Base-by-base conservation (phyloP, 2,888 invertebrate species). In the Himalopsyche anomala region DNA sequence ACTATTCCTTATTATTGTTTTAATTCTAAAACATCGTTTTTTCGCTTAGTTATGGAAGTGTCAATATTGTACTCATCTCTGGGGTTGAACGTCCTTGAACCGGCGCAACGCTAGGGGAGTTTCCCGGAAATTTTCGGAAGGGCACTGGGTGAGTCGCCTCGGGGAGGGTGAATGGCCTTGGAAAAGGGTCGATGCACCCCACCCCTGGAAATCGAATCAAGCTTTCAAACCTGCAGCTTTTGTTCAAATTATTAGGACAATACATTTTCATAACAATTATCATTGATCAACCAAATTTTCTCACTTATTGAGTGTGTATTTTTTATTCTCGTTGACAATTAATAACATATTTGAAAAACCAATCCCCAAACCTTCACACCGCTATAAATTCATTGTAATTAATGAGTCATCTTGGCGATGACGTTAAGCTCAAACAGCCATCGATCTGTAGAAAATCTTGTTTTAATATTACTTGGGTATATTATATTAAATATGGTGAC, bases 81-180 rank as follows among this genome's bases (percentile, higher is more conserved):
- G 62, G 19, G 62, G 62, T 62, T 62, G 62, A 62, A 62, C 62
- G 62, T 19, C 62, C 62, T 62, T 62, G 62, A 62, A 62, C 62
- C 62, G 62, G 62, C 62, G 11, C 28, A 62, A 11, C 19, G 62
- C 28, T 62, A 19, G 19, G 19, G 62, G 62, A 62, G 62, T 62
- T 19, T 62, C 62, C 62, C 62, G 62, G 62, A 62, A 62, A 62
- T 62, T 19, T 62, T 62, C 19, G 19, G 62, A 62, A 62, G 62
- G 62, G 62, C 62, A 9, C 19, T 19, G 19, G 62, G 62, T 62
- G 19, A 15, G 62, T 9, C 19, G 62, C 28, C 19, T 62, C 19
- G 9, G 62, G 62, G 11, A 28, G 62, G 62, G 19, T 28, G 19
- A 62, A 62, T 62, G 28, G 62, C 62, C 62, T 62, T 62, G 62